Base-by-base conservation (phyloP, 1,140 invertebrate genomes). In the Drosophila repletoides region DNA sequence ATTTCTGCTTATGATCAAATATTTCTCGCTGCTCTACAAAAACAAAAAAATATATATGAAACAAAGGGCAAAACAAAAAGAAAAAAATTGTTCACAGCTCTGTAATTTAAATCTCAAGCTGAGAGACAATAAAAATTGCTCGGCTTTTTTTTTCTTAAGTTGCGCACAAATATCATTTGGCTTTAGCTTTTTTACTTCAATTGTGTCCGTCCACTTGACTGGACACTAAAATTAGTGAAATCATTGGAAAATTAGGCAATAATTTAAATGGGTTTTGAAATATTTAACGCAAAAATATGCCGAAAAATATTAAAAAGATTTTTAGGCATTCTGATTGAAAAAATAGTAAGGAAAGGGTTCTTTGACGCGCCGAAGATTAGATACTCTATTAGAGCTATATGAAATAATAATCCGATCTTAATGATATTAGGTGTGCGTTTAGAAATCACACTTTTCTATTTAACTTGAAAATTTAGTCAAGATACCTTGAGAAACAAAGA, bases 1-100 rank as follows among this genome's bases (percentile, higher is more conserved):
- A 74, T 83, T 83, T 79, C 74, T 83, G 77, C 77, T 79, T 84
- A 83, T 83, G 72, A 71, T 64, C 69, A 73, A 83, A 79, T 74
- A 84, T 73, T 79, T 29, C 24, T 19, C 15, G 10, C 15, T 46
- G 49, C 33, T 36, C 10, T 17, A 5, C 6, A 14, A 31, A n/a
- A n/a, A 48, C 10, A 24, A 33, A 41, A 51, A 19, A 28, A 34
- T 29, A 58, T 40, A 34, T 51, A 60, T 19, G 22, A 69, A 34
- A 69, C 43, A 31, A 59, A 71, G 46, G 24, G 34, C 10, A n/a
- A 21, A 5, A 49, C 67, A 67, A 67, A 41, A 34, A 51, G 22
- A 52, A 43, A 28, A 41, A 56, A 52, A 46, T 45, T 58, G 55
- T 65, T 80, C 76, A 68, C 75, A 70, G 59, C 43, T 80, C 34